phyloP scores from a whole-genome alignment of 2,888 invertebrate species.

The Girardia tigrina region DNA sequence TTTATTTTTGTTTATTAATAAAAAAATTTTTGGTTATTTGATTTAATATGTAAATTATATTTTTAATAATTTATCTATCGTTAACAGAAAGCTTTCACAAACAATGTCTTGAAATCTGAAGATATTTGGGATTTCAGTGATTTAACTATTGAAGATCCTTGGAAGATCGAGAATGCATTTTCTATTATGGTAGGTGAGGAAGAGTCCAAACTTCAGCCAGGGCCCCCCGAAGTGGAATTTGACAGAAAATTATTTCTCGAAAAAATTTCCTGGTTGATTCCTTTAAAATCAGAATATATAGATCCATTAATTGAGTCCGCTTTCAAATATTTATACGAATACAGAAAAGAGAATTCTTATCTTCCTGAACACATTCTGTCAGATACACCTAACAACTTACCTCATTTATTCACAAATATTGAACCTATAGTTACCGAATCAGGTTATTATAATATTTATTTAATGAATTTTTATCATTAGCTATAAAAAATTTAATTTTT shows the following conservation, averaged over 20 bases:
- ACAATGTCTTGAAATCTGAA: background rate
- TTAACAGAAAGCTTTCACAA: too few species aligned
- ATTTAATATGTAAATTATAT: too few species aligned
- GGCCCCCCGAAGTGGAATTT: background rate
- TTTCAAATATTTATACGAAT: background rate
- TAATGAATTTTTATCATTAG: too few species aligned
- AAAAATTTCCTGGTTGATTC: conserved; percentile 8
- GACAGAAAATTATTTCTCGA: background rate
- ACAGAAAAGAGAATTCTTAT: background rate
- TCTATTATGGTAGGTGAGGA: too few species aligned
- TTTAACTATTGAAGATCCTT: background rate
- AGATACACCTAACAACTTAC: background rate
- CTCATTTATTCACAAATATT: background rate
- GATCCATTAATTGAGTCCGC: background rate
- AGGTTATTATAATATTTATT: too few species aligned
- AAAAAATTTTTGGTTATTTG: too few species aligned
- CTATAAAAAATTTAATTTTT: too few species aligned
- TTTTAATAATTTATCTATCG: too few species aligned
- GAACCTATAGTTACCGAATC: background rate
- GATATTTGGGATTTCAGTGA: background rate
- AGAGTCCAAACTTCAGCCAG: too few species aligned
- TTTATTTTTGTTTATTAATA: too few species aligned
- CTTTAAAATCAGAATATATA: background rate
- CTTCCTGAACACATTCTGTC: background rate
- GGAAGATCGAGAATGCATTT: background rate